Conservation (phyloP, 2,797 vertebrate genomes). For the Spheniscus humboldti region DNA sequence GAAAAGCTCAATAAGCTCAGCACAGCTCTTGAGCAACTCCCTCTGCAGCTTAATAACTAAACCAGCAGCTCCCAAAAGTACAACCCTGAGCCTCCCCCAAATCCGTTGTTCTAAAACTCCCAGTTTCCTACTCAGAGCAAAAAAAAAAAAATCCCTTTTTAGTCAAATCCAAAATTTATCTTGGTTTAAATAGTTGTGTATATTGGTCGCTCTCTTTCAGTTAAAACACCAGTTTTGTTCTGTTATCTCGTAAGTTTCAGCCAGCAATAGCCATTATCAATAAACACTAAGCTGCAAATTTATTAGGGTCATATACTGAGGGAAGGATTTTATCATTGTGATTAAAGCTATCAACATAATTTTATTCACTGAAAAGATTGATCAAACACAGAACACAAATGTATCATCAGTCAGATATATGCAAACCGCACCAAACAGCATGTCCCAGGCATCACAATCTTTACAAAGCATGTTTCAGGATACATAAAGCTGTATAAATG, state of each 20-base stretch:
- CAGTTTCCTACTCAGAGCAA: rapidly evolving
- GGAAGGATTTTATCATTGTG: background rate
- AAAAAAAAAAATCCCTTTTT: background rate
- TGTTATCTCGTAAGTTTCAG: background rate
- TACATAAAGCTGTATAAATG: background rate
- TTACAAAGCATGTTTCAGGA: background rate
- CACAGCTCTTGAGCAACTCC: background rate
- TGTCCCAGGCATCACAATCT: background rate
- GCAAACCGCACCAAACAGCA: background rate
- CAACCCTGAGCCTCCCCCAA: background rate
- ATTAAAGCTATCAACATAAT: background rate
- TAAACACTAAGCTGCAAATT: background rate
- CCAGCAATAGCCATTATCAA: background rate
- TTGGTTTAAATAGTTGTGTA: background rate
- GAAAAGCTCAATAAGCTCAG: background rate
- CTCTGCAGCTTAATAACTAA: background rate
- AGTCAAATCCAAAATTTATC: background rate
- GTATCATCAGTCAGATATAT: background rate
- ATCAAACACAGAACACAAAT: background rate
- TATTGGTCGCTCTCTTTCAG: background rate
- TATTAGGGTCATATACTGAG: background rate
- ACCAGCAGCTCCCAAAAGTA: background rate
- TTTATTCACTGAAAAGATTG: background rate
- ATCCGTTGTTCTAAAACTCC: background rate
- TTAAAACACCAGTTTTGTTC: background rate